Evolutionary conservation across 2,113 vertebrate species (phyloP).

Genomic region (Eretmochelys imbricata): DNA sequence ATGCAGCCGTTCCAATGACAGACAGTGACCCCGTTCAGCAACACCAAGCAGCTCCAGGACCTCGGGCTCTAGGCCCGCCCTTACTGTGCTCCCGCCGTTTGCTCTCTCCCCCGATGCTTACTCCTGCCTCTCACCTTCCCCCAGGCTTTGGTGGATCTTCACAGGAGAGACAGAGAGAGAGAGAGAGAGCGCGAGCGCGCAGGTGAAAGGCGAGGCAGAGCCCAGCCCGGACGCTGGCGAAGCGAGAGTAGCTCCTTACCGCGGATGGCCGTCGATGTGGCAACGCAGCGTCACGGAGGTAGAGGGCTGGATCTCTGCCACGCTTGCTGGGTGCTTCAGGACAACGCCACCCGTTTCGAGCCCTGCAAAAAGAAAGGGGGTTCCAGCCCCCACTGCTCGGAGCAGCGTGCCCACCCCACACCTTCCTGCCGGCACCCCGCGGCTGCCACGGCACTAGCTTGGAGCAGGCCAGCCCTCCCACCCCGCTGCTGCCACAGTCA

Average conservation of each 20-base stretch:
- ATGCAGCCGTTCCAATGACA: slow-evolving; percentile 43
- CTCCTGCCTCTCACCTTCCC: slow-evolving; percentile 54
- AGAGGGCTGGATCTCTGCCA: slow-evolving; percentile 90
- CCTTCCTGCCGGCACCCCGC: background rate
- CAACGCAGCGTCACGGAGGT: slow-evolving; percentile 88
- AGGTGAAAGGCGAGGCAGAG: background rate
- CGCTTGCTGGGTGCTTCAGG: slow-evolving; percentile 87
- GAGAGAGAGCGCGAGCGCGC: background rate
- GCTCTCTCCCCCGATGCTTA: slow-evolving; percentile 57
- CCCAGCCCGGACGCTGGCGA: too few species aligned
- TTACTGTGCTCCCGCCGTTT: slow-evolving; percentile 67
- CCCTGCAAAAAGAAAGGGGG: slow-evolving; percentile 80
- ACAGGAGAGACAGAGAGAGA: slow-evolving; percentile 35
- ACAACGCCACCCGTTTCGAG: slow-evolving; percentile 90
- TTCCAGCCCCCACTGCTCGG: background rate
- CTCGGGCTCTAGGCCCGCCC: slow-evolving; percentile 24
- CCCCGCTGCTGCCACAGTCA: too few species aligned
- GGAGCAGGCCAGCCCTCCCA: background rate
- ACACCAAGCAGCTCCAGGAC: slow-evolving; percentile 51
- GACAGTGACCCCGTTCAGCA: slow-evolving; percentile 48
- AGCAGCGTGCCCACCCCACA: background rate
- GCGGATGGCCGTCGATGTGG: slow-evolving; percentile 95
- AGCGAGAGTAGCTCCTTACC: slow-evolving; percentile 81
- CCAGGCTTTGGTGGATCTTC: slow-evolving; percentile 54
- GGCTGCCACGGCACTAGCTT: too few species aligned